A percentile compares a stretch with the other conserved stretches of the same genome.
These are phyloP conservation scores for Turdus rufiventris DNA, from an alignment of 2,113 vertebrate species.

Conservation along the genomic window DNA sequence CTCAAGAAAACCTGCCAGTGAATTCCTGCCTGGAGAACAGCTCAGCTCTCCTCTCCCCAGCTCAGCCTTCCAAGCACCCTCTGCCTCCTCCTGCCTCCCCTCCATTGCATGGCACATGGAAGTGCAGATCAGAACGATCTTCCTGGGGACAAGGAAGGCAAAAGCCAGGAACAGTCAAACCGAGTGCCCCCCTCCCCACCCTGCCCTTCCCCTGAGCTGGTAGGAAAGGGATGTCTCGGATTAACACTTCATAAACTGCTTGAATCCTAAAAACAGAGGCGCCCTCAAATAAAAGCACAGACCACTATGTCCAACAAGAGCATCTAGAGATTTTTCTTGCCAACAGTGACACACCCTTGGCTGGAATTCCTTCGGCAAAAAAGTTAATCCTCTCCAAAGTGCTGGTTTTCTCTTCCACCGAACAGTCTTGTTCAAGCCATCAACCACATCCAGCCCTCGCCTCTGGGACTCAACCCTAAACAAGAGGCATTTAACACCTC, in stretches of 20 bases:
- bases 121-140: too few relatives aligned
- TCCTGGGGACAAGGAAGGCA: background rate
- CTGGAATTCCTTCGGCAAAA: background rate
- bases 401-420: background rate
- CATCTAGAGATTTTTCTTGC: background rate
- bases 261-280: background rate
- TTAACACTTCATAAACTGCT: background rate
- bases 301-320: background rate
- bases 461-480: background rate
- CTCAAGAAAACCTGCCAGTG: background rate
- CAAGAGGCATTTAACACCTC: background rate
- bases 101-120: fast-evolving
- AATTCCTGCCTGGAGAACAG: background rate
- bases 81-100: background rate
- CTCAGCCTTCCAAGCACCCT: background rate
- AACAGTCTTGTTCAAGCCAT: background rate
- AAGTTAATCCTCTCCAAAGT: background rate
- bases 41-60: background rate
- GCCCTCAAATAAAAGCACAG: background rate
- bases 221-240: background rate
- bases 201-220: background rate
- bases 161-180: background rate
- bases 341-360: background rate
- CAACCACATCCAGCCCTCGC: background rate
- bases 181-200: background rate